phyloP scores from a whole-genome alignment of 2,113 vertebrate genomes.

The Microcebus tavaratra region DNA sequence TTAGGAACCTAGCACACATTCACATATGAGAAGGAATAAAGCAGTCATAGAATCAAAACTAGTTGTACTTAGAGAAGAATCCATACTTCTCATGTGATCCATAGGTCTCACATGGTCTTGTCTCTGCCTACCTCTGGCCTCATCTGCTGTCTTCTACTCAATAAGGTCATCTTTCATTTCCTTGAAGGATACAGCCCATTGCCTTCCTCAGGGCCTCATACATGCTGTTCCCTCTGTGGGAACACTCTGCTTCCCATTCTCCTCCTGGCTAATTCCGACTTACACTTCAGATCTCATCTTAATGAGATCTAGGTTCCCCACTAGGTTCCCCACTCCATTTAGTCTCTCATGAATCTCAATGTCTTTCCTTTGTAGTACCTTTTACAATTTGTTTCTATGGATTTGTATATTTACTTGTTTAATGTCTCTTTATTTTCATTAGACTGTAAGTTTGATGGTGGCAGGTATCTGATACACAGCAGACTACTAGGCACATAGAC shows the following conservation, averaged over 20 bases:
- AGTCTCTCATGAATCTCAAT: neutral
- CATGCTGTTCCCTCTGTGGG: neutral
- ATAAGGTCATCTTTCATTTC: neutral
- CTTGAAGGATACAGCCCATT: neutral
- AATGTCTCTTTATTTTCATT: conserved; percentile 24
- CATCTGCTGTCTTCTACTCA: neutral
- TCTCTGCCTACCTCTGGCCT: neutral
- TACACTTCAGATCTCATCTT: neutral
- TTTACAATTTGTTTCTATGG: neutral
- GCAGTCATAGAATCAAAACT: neutral
- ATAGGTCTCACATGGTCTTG: neutral
- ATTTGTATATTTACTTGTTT: neutral
- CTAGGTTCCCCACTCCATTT: neutral
- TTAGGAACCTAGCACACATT: neutral
- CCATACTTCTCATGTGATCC: neutral
- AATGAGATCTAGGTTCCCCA: neutral
- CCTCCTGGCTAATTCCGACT: neutral
- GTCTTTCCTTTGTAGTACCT: neutral
- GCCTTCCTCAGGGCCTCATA: neutral
- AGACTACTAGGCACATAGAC: neutral
- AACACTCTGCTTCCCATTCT: neutral
- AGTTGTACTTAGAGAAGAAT: neutral
- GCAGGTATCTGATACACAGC: neutral
- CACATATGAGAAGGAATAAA: neutral
- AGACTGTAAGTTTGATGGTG: neutral